A percentile compares a stretch with the other conserved stretches of the same genome.
Evolutionary conservation across 2,113 vertebrate species (phyloP).

Genomic region (Odontesthes bonariensis): DNA sequence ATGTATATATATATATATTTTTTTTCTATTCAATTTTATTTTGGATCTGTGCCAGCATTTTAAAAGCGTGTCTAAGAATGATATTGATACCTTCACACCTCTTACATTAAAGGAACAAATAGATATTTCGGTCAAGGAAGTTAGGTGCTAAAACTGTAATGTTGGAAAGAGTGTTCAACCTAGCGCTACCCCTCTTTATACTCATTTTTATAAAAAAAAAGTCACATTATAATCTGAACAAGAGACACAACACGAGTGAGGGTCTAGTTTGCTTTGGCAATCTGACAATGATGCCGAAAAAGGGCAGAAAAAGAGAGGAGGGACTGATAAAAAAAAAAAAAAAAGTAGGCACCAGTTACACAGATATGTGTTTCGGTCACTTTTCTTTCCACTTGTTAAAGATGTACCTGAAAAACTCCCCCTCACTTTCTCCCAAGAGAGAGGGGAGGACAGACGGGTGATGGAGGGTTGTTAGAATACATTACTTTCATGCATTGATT

Average conservation of each 20-base stretch:
- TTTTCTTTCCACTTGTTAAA: background rate
- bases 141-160: too few species aligned
- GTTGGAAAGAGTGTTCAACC: too few species aligned
- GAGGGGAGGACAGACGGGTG: background rate
- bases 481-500: background rate
- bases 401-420: background rate
- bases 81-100: too few species aligned
- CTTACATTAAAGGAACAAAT: too few species aligned
- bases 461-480: background rate
- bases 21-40: too few species aligned
- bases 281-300: background rate
- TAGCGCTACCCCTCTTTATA: too few species aligned
- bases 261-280: background rate
- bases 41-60: too few species aligned
- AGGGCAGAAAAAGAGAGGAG: background rate
- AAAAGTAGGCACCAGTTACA: background rate
- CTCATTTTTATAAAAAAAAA: too few species aligned
- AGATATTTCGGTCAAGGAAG: too few species aligned
- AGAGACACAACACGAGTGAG: background rate
- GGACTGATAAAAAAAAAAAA: background rate
- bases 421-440: background rate
- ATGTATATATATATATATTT: too few species aligned
- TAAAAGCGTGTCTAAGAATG: too few species aligned
- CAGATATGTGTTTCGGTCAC: background rate
- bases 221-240: too few species aligned